Evolutionary conservation across 2,797 vertebrate species (phyloP), one percentile per base, ranked within the genome.

Genomic region (Tadarida brasiliensis): DNA sequence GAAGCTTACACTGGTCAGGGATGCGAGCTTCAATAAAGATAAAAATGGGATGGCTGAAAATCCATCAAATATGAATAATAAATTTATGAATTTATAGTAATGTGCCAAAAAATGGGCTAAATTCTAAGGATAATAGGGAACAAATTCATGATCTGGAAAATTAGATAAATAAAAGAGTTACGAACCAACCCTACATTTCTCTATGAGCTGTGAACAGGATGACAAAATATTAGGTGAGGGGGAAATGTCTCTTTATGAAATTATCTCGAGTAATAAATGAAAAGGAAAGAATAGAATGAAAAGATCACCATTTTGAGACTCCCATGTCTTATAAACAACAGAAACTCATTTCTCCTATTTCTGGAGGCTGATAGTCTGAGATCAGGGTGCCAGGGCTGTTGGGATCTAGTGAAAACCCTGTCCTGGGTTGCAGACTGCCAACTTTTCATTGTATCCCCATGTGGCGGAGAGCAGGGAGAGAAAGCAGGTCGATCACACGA

Each of bases 141-240:
- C 7, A 91, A 83, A 95, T 76, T 68, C 11, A 67, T 85, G 54
- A 91, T 61, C 51, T 33, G 76, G 61, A 76, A 92, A 91, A 35
- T 3, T 16, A 39, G 56, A 17, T 56, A 47, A n/a, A 20, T 68
- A 39, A 68, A 90, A 87, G 20, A 44, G 47, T 59, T 26, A 67
- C 61, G 28, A 12, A 33, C 33, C 9, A 74, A 54, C 30, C 2
- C 28, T 35, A 8, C n/a, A 47, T 61, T 65, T 76, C 39, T 54
- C 81, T 49, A 81, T 49, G 35, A 65, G 67, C 19, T n/a, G 7
- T 74, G 54, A 88, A 19, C 33, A 47, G 22, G 16, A 54, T 54
- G 51, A 87, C 51, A 54, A 83, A 83, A 54, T 83, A 35, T 28
- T 51, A 68, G 19, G 15, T 14, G 24, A 47, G 54, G 7, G 7